Conservation (phyloP, 2,113 vertebrate genomes). For the Electrona antarctica region DNA sequence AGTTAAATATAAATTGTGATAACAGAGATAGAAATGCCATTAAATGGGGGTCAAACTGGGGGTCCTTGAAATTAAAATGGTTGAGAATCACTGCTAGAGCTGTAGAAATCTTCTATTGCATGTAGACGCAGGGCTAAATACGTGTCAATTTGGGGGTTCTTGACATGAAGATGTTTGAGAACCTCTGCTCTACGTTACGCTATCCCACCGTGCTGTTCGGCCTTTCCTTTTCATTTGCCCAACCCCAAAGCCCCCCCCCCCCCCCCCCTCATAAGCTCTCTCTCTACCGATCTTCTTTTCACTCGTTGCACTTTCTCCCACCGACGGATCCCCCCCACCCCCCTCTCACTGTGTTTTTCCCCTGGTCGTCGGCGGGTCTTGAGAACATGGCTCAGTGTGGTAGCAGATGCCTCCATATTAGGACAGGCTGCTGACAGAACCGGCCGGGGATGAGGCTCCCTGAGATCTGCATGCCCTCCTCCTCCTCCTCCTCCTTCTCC, state of each 20-base stretch:
- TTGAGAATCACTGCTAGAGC: background rate
- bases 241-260: background rate
- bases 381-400: slow-evolving; percentile 60
- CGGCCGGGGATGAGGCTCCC: slow-evolving; percentile 57
- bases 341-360: slow-evolving; percentile 41
- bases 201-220: no score
- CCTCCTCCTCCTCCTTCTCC: slow-evolving; percentile 17
- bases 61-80: no score
- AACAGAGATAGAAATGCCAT: background rate
- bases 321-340: background rate
- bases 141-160: no score
- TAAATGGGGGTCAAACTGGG: background rate
- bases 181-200: no score
- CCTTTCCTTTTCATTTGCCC: no score
- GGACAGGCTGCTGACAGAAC: slow-evolving; percentile 69
- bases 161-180: no score
- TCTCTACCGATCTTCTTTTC: background rate
- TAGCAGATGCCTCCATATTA: slow-evolving; percentile 77
- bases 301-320: background rate
- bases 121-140: no score
- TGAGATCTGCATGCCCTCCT: slow-evolving; percentile 37
- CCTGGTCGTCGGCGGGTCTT: slow-evolving; percentile 62
- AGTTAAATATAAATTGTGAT: no score
- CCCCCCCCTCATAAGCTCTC: background rate
- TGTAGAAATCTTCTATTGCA: no score